Conservation (phyloP, 2,113 vertebrate species). For the Cyphomyrus discorhynchus region DNA sequence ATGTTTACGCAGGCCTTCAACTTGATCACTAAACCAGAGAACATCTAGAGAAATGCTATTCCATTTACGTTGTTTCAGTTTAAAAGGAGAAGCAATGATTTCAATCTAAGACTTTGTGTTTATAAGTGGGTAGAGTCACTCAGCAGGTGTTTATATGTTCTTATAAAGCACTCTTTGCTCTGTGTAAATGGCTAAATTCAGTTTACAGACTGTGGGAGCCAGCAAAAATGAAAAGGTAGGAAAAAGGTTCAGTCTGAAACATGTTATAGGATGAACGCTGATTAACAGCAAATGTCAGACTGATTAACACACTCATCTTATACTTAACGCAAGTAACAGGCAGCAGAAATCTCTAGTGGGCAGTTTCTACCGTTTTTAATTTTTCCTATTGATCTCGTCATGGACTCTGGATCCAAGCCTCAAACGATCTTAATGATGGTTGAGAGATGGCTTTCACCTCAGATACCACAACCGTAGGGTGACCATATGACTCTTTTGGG, state of each 20-base stretch:
- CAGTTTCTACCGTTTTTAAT: neutral
- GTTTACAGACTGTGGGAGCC: neutral
- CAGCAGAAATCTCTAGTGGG: conserved; percentile 5
- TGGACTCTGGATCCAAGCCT: neutral
- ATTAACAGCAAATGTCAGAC: neutral
- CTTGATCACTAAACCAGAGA: neutral
- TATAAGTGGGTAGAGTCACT: neutral
- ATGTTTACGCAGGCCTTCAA: neutral
- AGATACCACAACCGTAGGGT: neutral
- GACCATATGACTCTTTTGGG: neutral
- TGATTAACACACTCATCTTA: conserved; percentile 9
- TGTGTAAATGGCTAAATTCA: neutral
- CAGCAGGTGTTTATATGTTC: neutral
- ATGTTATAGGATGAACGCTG: neutral
- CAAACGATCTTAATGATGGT: neutral
- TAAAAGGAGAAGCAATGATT: neutral
- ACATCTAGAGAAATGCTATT: neutral
- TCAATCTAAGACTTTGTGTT: neutral
- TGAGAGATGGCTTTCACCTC: neutral
- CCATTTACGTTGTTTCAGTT: neutral
- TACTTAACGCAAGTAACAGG: conserved; percentile 8
- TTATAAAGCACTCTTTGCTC: neutral
- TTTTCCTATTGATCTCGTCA: neutral
- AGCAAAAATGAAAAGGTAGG: neutral
- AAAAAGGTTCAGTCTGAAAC: neutral